phyloP scores from a whole-genome alignment of 1,140 invertebrate species.

The Panulirus ornatus region DNA sequence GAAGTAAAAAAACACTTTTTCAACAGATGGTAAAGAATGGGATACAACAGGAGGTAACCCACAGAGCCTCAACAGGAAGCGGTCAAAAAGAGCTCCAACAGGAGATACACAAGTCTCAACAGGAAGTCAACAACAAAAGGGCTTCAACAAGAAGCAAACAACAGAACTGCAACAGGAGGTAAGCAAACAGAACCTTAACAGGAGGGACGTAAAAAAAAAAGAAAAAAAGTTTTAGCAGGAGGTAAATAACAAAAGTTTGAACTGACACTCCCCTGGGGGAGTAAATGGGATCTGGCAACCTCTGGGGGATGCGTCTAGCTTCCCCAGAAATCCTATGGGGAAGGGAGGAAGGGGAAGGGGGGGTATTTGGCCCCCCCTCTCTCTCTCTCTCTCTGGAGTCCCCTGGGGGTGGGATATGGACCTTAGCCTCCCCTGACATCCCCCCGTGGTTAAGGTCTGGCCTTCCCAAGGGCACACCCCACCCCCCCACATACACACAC shows the following conservation, averaged over 20 bases:
- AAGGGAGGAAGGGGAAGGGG: too few species aligned
- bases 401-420: too few species aligned
- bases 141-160: background rate
- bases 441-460: too few species aligned
- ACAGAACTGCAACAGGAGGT: background rate
- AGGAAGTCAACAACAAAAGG: too few species aligned
- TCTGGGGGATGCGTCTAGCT: too few species aligned
- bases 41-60: background rate
- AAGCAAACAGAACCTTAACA: background rate
- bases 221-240: background rate
- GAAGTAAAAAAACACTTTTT: background rate
- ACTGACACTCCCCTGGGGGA: too few species aligned
- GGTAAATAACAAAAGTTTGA: background rate
- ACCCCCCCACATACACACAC: too few species aligned
- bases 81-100: background rate
- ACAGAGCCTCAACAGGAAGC: background rate
- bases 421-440: too few species aligned
- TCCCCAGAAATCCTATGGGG: too few species aligned
- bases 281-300: too few species aligned
- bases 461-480: too few species aligned
- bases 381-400: too few species aligned
- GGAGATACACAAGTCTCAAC: background rate
- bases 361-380: background rate
- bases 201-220: background rate
- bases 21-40: background rate